Percentiles rank a stretch among this genome's conserved stretches.
phyloP scores from a whole-genome alignment of 2,113 vertebrate species.

The Noturus placidus region DNA sequence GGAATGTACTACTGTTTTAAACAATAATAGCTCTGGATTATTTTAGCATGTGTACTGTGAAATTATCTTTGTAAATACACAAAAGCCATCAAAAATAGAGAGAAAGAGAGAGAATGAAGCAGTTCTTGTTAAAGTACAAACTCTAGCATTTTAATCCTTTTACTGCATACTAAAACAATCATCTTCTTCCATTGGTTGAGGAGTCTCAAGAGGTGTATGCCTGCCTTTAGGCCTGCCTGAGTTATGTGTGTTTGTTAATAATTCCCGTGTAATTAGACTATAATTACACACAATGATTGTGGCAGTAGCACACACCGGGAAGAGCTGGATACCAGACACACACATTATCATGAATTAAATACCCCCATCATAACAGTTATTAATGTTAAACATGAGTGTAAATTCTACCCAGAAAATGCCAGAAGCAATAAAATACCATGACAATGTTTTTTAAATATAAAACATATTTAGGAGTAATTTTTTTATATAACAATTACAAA shows the following conservation, averaged over 20 bases:
- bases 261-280: slow-evolving; percentile 69
- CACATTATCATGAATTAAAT: slow-evolving; percentile 57
- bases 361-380: slow-evolving; percentile 50
- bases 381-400: slow-evolving; percentile 38
- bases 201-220: slow-evolving; percentile 14
- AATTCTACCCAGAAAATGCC: slow-evolving; percentile 38
- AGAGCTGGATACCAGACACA: slow-evolving; percentile 31
- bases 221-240: slow-evolving; percentile 47
- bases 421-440: slow-evolving; percentile 36
- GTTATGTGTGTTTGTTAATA: slow-evolving; percentile 61
- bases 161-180: slow-evolving; percentile 57
- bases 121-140: slow-evolving; percentile 30
- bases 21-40: neutral
- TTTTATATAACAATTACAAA: neutral
- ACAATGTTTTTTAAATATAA: neutral
- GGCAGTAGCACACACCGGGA: slow-evolving; percentile 22
- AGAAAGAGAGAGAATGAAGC: neutral
- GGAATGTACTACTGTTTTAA: neutral
- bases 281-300: slow-evolving; percentile 65
- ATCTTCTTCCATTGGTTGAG: slow-evolving; percentile 52
- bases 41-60: slow-evolving; percentile 41
- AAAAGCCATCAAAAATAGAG: slow-evolving; percentile 39
- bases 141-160: slow-evolving; percentile 52
- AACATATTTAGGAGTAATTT: no score
- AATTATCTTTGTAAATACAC: slow-evolving; percentile 47